Evolutionary conservation across 2,113 vertebrate species (phyloP), one percentile per base, ranked within the genome.

Genomic region (Anarhynchus alexandrinus): DNA sequence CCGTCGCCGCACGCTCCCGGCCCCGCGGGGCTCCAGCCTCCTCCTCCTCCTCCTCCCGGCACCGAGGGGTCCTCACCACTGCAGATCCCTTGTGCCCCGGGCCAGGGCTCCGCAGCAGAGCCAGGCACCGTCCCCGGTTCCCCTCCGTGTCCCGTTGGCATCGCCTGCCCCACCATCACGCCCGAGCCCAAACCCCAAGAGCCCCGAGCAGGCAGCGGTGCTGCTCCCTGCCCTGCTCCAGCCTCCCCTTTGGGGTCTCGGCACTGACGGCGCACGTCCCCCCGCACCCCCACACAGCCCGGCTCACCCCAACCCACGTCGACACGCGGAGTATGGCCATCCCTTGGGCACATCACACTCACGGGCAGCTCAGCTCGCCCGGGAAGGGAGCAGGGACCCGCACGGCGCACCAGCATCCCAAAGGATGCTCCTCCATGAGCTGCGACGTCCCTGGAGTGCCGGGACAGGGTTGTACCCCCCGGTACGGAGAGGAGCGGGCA

Each of bases 401-500:
- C 2, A 1, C 0, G 9, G 47, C 4, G 1, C 76, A 23, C 8
- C 1, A 12, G 27, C 71, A 18, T 67, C 94, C 88, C 1, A 7
- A 51, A n/a, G 88, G 88, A 92, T 79, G 73, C 29, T 87, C 72
- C 78, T 16, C 54, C 2, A 0, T 0, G 0, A 81, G 23, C 65
- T 30, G 20, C 1, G 0, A 5, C 2, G 5, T 21, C 78, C 54
- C 30, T 0, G 4, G 18, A 15, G 64, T 3, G 38, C 42, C 19
- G 2, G n/a, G 54, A 43, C 20, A 11, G 15, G 15, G 64, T 57
- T 40, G 58, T 4, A 0, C n/a, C 11, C 42, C 51, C 26, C 0
- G 0, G 2, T 1, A 9, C 0, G 0, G 26, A 54, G 10, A 6
- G 20, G 17, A 82, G 38, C 0, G 0, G 47, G 16, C 13, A 12